Conservation (phyloP, 2,797 vertebrate species). For the Alauda arvensis region DNA sequence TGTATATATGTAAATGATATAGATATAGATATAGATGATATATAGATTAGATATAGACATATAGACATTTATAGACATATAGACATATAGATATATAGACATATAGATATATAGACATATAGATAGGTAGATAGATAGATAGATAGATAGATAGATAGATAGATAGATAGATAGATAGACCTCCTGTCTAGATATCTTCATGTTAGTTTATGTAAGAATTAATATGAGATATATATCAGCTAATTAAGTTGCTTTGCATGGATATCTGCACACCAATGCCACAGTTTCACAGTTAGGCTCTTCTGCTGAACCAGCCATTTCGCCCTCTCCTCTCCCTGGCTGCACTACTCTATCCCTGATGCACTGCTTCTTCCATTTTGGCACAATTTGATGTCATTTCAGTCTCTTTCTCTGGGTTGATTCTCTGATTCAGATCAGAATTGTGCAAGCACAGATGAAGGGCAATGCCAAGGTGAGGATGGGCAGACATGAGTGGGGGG, state of each 20-base stretch:
- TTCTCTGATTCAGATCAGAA: neutral
- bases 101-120: too few relatives aligned
- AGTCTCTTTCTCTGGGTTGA: neutral
- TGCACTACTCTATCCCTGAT: neutral
- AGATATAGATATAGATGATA: neutral
- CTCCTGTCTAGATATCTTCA: neutral
- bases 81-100: too few relatives aligned
- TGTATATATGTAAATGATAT: neutral
- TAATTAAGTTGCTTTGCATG: neutral
- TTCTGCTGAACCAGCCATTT: neutral
- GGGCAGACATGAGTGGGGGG: fast-evolving
- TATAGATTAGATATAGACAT: neutral
- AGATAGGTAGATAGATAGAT: neutral
- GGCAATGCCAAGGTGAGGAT: neutral
- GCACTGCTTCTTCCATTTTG: neutral
- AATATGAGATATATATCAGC: neutral
- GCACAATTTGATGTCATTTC: neutral
- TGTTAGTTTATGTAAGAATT: neutral
- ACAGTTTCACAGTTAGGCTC: neutral
- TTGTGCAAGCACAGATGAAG: neutral
- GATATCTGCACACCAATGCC: neutral
- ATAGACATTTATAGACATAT: too few relatives aligned
- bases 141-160: too few relatives aligned
- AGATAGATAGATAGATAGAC: too few relatives aligned
- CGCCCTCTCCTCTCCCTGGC: neutral